These are phyloP conservation scores for Bombycilla garrulus DNA, from an alignment of 2,113 vertebrate species.

Conservation along the genomic window DNA sequence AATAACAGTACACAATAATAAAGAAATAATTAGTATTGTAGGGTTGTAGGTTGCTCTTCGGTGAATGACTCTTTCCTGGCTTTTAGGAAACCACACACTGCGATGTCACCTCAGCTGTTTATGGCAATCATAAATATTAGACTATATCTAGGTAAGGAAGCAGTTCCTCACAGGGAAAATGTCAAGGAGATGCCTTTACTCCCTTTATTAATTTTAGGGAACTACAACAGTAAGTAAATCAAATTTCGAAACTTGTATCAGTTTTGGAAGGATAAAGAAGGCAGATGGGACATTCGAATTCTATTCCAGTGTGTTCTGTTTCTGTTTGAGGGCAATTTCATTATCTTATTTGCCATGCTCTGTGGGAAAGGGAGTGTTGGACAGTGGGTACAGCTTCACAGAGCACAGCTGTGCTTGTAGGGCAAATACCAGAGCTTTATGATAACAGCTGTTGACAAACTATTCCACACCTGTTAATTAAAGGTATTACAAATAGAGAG, in stretches of 20 bases:
- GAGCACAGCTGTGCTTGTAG: not conserved
- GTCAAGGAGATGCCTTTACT: not conserved
- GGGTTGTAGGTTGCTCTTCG: not conserved
- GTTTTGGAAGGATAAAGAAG: not conserved
- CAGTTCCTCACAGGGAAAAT: not conserved
- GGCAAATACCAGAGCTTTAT: conserved; percentile 14
- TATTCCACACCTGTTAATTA: conserved; percentile 59
- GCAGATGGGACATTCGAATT: not conserved
- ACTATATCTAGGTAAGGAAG: not conserved
- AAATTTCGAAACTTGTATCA: not conserved
- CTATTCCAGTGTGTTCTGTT: not conserved
- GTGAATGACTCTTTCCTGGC: not conserved
- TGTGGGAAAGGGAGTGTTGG: conserved; percentile 24
- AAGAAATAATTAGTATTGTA: not conserved
- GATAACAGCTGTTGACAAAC: conserved; percentile 56
- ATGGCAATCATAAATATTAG: not conserved
- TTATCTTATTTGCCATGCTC: not conserved
- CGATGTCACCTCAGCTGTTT: not conserved
- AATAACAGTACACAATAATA: not conserved
- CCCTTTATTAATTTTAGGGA: not conserved
- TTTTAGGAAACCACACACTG: not conserved
- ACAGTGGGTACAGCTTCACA: not conserved
- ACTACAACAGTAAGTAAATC: not conserved
- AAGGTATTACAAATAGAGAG: not conserved
- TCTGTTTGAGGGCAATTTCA: not conserved